Conservation (phyloP, 2,888 invertebrate genomes). For the Beris morrisii region DNA sequence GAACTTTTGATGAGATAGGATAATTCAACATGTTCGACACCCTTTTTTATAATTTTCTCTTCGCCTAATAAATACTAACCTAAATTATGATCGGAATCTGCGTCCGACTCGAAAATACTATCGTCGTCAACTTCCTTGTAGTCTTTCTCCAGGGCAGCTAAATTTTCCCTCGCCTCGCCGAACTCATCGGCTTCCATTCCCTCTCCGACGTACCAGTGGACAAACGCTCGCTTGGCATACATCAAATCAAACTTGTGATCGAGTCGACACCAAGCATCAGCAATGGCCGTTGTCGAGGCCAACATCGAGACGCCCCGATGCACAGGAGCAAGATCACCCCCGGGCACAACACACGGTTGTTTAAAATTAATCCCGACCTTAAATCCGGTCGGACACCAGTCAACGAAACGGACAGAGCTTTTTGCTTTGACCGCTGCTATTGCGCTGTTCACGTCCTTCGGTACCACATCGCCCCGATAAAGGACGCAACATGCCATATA, state of each 20-base stretch:
- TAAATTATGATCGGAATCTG: not conserved
- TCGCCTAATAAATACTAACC: not conserved
- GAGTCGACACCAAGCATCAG: slow-evolving; percentile 85
- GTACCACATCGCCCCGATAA: slow-evolving; percentile 88
- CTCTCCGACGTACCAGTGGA: slow-evolving; percentile 79
- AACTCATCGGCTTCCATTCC: slow-evolving; percentile 57
- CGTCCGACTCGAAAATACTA: slow-evolving; percentile 15
- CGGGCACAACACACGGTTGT: slow-evolving; percentile 71
- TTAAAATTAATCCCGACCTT: slow-evolving; percentile 79
- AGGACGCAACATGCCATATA: slow-evolving; percentile 90
- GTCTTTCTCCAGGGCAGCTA: slow-evolving; percentile 50
- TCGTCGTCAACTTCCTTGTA: slow-evolving; percentile 51
- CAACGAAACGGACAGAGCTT: slow-evolving; percentile 81
- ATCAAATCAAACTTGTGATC: slow-evolving; percentile 94
- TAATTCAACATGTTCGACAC: too few relatives aligned
- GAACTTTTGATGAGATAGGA: too few relatives aligned
- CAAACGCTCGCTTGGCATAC: slow-evolving; percentile 91
- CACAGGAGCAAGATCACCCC: slow-evolving; percentile 75
- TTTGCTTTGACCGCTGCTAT: slow-evolving; percentile 77
- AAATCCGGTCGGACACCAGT: slow-evolving; percentile 90
- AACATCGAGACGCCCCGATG: slow-evolving; percentile 84
- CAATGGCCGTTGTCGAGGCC: slow-evolving; percentile 87
- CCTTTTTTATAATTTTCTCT: too few relatives aligned
- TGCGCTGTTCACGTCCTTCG: slow-evolving; percentile 84
- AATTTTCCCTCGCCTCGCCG: slow-evolving; percentile 53